phyloP scores from a whole-genome alignment of 2,797 vertebrate species.

The Bryconaethiops microstoma region DNA sequence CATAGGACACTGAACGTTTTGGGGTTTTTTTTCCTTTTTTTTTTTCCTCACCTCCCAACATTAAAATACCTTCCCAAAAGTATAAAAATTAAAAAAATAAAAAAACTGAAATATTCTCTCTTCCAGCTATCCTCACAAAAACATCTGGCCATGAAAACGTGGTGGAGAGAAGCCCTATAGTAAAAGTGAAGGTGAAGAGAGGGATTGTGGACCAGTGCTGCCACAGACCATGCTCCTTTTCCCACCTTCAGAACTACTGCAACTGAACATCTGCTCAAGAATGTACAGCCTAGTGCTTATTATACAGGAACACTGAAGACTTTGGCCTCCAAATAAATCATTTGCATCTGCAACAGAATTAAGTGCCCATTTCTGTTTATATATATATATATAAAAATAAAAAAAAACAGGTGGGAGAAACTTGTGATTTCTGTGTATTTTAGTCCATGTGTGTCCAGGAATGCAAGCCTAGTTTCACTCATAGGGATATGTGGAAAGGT shows the following conservation, averaged over 20 bases:
- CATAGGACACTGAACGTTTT: no score
- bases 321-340: neutral
- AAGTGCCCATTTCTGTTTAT: neutral
- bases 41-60: no score
- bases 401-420: no score
- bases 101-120: neutral
- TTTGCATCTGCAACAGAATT: neutral
- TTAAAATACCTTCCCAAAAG: neutral
- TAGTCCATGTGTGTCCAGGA: neutral
- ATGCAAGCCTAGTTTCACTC: no score
- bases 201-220: slow-evolving; percentile 85
- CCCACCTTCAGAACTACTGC: slow-evolving; percentile 88
- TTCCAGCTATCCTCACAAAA: slow-evolving; percentile 63
- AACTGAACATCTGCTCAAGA: slow-evolving; percentile 68
- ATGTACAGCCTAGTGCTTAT: neutral
- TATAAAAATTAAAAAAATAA: no score
- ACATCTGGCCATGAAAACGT: slow-evolving; percentile 14
- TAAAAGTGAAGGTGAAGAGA: slow-evolving; percentile 65
- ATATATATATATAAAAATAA: no score
- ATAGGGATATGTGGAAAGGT: neutral
- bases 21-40: no score
- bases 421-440: neutral
- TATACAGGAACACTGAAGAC: neutral
- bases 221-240: slow-evolving; percentile 83
- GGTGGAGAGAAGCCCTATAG: neutral